phyloP scores from a whole-genome alignment of 2,888 invertebrate species.

The Lasioglossum villosulum region DNA sequence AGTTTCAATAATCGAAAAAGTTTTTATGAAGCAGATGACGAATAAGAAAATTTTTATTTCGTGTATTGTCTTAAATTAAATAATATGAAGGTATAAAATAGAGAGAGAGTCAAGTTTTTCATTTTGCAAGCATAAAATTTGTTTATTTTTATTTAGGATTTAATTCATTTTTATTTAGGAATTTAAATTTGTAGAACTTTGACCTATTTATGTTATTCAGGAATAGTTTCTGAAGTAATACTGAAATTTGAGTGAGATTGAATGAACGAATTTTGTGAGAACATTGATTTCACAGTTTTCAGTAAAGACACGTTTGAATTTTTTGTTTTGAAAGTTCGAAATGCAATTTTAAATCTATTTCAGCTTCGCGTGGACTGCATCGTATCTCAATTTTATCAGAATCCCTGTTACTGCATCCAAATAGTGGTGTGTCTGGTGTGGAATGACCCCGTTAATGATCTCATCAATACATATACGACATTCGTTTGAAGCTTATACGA shows the following conservation, averaged over 20 bases:
- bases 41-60: too few species aligned
- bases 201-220: not conserved
- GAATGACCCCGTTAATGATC: not conserved
- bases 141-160: too few species aligned
- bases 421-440: not conserved
- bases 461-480: not conserved
- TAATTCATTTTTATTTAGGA: too few species aligned
- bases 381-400: not conserved
- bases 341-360: not conserved
- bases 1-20: too few species aligned
- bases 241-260: not conserved
- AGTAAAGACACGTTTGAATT: not conserved
- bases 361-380: not conserved
- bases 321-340: not conserved
- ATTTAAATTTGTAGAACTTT: not conserved
- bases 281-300: not conserved
- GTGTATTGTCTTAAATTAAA: too few species aligned
- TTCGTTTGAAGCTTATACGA: not conserved
- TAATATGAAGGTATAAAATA: too few species aligned
- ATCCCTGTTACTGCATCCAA: not conserved
- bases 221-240: too few species aligned
- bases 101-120: too few species aligned
- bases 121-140: too few species aligned
- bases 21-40: too few species aligned
- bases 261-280: not conserved